Conservation (phyloP, 2,888 invertebrate species). For the Ferrisia virgata region DNA sequence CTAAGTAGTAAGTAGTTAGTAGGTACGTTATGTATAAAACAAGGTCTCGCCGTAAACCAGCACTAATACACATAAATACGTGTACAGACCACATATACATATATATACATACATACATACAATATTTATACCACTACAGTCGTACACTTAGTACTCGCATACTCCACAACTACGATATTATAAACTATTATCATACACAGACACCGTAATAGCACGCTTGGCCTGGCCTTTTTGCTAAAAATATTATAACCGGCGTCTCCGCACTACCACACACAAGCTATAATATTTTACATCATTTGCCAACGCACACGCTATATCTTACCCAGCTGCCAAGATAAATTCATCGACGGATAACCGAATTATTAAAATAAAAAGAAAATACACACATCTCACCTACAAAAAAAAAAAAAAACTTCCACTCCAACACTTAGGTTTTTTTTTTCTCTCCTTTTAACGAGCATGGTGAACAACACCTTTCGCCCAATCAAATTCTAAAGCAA, state of each 20-base stretch:
- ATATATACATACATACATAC: not conserved
- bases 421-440: not conserved
- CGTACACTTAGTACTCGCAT: not conserved
- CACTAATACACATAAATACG: too few relatives aligned
- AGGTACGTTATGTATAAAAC: too few relatives aligned
- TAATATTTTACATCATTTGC: not conserved
- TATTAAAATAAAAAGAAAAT: not conserved
- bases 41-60: too few relatives aligned
- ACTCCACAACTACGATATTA: not conserved
- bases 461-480: too few relatives aligned
- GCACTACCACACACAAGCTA: not conserved
- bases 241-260: not conserved
- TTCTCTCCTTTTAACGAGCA: too few relatives aligned
- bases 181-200: not conserved
- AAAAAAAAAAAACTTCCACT: not conserved
- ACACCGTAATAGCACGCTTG: not conserved
- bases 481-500: too few relatives aligned
- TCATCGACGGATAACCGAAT: conserved; percentile 21
- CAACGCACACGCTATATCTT: conserved; percentile 13
- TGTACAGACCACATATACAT: too few relatives aligned
- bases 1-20: too few relatives aligned
- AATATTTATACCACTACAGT: not conserved
- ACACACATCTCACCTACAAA: not conserved
- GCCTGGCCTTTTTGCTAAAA: conserved; percentile 21
- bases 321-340: conserved; percentile 13